Percentiles rank a stretch among this genome's conserved stretches.
Conservation (phyloP, 2,888 invertebrate genomes). For the Cremastobaeus sp. region DNA sequence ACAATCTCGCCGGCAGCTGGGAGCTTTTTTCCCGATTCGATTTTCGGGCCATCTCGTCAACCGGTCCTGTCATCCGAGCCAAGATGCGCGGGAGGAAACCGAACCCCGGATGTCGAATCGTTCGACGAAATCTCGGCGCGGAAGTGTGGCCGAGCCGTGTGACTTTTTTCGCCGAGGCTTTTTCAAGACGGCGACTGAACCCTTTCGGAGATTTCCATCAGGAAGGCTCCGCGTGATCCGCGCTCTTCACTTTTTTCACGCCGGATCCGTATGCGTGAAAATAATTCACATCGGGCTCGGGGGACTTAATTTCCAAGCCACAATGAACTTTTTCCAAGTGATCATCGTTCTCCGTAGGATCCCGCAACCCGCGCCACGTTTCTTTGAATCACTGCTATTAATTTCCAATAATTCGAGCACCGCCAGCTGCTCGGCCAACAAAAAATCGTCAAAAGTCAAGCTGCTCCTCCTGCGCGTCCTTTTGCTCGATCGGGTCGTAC, state of each 20-base stretch:
- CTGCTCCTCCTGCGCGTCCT: constrained; percentile 60
- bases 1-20: constrained; percentile 42
- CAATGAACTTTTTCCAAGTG: too few species aligned
- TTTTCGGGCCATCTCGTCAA: too few species aligned
- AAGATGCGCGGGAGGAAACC: constrained; percentile 27
- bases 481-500: constrained; percentile 39
- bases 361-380: constrained; percentile 48
- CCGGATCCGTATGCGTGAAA: too few species aligned
- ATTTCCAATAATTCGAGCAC: constrained; percentile 73
- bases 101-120: constrained; percentile 48
- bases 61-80: constrained; percentile 17
- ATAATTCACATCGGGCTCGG: too few species aligned
- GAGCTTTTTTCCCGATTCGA: constrained; percentile 32
- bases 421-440: constrained; percentile 70
- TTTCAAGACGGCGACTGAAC: too few species aligned
- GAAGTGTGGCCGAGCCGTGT: constrained; percentile 29
- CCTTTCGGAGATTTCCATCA: too few species aligned
- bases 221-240: too few species aligned
- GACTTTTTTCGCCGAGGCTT: too few species aligned
- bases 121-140: constrained; percentile 41
- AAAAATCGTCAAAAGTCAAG: constrained; percentile 71
- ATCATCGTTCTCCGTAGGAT: too few species aligned
- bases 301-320: too few species aligned
- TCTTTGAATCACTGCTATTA: constrained; percentile 67
- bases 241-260: too few species aligned